These are phyloP conservation scores for Bubo bubo DNA, from an alignment of 2,113 vertebrate genomes.

Conservation along the genomic window DNA sequence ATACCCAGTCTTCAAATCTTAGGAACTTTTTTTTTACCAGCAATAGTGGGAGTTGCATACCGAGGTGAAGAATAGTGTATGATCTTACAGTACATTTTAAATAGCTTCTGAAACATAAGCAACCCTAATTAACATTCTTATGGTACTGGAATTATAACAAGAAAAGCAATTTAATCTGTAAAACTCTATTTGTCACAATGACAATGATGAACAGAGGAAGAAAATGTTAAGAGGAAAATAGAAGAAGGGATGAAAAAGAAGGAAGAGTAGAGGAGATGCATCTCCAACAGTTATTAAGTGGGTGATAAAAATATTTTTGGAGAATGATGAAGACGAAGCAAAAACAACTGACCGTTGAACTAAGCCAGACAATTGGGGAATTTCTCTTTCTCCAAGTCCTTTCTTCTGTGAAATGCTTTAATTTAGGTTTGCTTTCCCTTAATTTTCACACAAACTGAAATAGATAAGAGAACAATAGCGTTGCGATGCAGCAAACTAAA, in stretches of 20 bases:
- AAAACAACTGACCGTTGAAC: not conserved
- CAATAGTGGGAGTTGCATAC: not conserved
- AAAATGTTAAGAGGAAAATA: not conserved
- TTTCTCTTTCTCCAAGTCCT: not conserved
- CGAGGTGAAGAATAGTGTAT: not conserved
- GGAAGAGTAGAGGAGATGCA: not conserved
- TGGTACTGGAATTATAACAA: not conserved
- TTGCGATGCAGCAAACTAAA: fast-evolving
- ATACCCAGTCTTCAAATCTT: not conserved
- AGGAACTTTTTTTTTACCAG: not conserved
- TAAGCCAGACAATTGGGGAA: not conserved
- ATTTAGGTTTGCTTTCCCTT: not conserved
- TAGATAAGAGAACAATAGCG: not conserved
- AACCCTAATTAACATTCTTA: constrained; percentile 45
- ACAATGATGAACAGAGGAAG: not conserved
- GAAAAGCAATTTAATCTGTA: constrained; percentile 36
- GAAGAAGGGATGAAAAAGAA: not conserved
- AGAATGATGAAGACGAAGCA: not conserved
- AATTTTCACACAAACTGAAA: not conserved
- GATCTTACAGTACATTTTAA: constrained; percentile 9
- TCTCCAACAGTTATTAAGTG: not conserved
- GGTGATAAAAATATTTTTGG: not conserved
- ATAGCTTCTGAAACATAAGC: constrained; percentile 19
- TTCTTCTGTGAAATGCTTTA: not conserved
- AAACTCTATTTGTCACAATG: constrained; percentile 26